These are phyloP conservation scores for Rhincodon typus DNA, from an alignment of 2,797 vertebrate genomes.

Conservation along the genomic window DNA sequence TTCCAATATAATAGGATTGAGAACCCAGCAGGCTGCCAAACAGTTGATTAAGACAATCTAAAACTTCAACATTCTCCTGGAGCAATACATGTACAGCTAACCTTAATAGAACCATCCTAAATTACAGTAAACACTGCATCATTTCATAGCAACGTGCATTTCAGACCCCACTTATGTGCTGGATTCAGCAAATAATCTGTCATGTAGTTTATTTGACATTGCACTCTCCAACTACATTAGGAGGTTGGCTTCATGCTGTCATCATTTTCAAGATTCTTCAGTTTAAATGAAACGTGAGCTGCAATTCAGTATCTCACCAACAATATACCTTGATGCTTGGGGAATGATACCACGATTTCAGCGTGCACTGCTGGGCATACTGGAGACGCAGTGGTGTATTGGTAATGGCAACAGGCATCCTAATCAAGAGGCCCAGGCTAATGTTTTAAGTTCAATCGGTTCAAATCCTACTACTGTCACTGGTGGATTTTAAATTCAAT, in stretches of 20 bases:
- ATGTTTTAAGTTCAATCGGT: no score
- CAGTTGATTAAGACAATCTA: background rate
- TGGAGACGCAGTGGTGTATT: no score
- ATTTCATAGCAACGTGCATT: background rate
- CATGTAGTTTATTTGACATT: background rate
- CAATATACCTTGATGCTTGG: background rate
- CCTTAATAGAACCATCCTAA: background rate
- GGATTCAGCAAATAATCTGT: slow-evolving; percentile 12
- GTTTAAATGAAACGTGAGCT: background rate
- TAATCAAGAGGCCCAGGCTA: no score
- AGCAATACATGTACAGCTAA: background rate
- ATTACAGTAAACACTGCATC: background rate
- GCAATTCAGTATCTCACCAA: background rate
- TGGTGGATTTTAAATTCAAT: no score
- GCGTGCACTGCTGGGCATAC: background rate
- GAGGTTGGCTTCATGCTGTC: background rate
- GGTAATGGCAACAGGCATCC: no score
- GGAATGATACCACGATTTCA: background rate
- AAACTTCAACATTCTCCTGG: background rate
- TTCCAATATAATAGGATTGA: background rate
- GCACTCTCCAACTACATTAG: background rate
- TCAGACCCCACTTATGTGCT: slow-evolving; percentile 3
- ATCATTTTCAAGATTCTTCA: background rate
- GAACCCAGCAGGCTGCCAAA: background rate
- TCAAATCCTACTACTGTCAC: no score